Conservation (phyloP, 2,888 invertebrate genomes). For the Lissonota sp. region DNA sequence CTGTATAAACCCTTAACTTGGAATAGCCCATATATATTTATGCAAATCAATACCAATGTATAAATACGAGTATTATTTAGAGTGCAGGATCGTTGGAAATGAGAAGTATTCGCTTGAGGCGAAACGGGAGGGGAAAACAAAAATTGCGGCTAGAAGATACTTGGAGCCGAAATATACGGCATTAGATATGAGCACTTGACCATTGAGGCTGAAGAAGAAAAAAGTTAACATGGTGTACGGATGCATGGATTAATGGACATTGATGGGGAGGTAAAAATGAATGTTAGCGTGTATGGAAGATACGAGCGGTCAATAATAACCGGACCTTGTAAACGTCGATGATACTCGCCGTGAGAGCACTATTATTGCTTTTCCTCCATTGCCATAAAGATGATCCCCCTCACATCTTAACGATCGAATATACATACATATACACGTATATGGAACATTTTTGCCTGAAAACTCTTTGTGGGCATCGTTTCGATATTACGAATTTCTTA, state of each 20-base stretch:
- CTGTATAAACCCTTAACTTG: too few species aligned
- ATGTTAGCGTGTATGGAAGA: conserved; percentile 14
- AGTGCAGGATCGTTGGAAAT: too few species aligned
- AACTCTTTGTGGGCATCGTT: background rate
- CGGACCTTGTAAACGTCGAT: conserved; percentile 66
- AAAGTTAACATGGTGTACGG: conserved; percentile 15
- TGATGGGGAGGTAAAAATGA: conserved; percentile 24
- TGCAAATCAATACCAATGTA: too few species aligned
- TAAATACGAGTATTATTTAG: too few species aligned
- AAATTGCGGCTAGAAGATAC: too few species aligned
- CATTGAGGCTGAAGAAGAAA: background rate
- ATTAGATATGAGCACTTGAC: too few species aligned
- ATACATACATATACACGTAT: background rate
- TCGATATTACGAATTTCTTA: background rate
- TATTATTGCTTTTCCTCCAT: conserved; percentile 66
- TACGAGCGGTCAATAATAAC: conserved; percentile 66
- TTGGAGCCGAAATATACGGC: too few species aligned
- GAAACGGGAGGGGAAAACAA: too few species aligned
- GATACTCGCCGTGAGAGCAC: conserved; percentile 61
- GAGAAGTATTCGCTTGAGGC: too few species aligned
- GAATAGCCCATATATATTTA: too few species aligned
- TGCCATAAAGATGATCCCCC: conserved; percentile 64
- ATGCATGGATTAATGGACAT: conserved; percentile 17
- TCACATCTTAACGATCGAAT: conserved; percentile 32
- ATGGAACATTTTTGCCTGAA: background rate